Evolutionary conservation across 2,797 vertebrate species (phyloP).

Genomic region (Rhinogobio ventralis): DNA sequence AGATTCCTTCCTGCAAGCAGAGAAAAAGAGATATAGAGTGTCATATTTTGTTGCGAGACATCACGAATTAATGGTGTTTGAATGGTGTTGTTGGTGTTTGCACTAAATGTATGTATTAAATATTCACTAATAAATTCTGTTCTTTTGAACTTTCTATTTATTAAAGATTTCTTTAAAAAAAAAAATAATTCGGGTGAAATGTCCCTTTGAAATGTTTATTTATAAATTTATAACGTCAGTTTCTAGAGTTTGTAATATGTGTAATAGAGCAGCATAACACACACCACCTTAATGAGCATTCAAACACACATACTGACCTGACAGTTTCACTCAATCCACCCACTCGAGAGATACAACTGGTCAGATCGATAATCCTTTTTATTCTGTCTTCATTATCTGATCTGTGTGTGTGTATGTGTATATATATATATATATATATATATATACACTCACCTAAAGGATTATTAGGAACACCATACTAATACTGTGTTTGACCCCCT

Average conservation of each 20-base stretch:
- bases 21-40: background rate
- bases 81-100: too few species aligned
- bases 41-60: background rate
- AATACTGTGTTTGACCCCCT: too few species aligned
- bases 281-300: background rate
- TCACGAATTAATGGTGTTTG: background rate
- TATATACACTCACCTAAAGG: too few species aligned
- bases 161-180: background rate
- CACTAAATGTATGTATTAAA: background rate
- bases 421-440: too few species aligned
- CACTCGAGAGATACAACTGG: background rate
- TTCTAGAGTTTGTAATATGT: background rate
- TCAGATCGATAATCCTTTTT: conserved; percentile 35
- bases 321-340: background rate
- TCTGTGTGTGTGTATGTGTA: background rate
- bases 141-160: background rate
- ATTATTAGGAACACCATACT: too few species aligned
- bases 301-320: background rate
- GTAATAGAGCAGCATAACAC: background rate
- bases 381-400: conserved; percentile 11
- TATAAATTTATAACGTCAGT: background rate
- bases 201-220: background rate
- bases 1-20: background rate
- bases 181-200: background rate
- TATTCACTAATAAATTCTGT: background rate